These are phyloP conservation scores for Drosophila ananassae DNA, from an alignment of 1,140 invertebrate species.

Conservation along the genomic window DNA sequence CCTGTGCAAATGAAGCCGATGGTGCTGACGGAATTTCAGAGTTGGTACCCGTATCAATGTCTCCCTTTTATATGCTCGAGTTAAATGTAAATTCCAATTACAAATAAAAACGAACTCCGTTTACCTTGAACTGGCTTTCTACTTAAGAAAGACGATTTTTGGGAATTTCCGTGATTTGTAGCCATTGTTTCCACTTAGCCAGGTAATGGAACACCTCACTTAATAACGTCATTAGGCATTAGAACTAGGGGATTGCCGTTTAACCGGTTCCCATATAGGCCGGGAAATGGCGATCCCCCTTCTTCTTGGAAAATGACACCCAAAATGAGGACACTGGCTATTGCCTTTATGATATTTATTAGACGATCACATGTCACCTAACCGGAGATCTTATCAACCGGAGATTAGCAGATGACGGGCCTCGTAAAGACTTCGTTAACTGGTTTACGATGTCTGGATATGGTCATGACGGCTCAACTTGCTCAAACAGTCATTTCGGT, in stretches of 20 bases:
- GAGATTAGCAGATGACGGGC: slow-evolving; percentile 26
- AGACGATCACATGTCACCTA: slow-evolving; percentile 32
- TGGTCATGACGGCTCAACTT: slow-evolving; percentile 23
- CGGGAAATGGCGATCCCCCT: slow-evolving; percentile 23
- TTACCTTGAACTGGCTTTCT: slow-evolving; percentile 27
- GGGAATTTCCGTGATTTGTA: slow-evolving; percentile 41
- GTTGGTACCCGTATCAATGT: slow-evolving; percentile 2
- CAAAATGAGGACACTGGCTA: slow-evolving; percentile 11
- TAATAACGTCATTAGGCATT: slow-evolving; percentile 36
- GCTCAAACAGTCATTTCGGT: slow-evolving; percentile 12
- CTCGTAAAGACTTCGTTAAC: slow-evolving; percentile 58
- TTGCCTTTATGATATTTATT: slow-evolving; percentile 32
- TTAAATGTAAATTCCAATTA: slow-evolving; percentile 6
- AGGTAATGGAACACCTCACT: slow-evolving; percentile 13
- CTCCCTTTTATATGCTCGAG: slow-evolving; percentile 13
- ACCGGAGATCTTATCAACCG: slow-evolving; percentile 20
- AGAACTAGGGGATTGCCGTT: slow-evolving; percentile 22
- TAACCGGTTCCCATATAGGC: slow-evolving; percentile 37
- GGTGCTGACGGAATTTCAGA: slow-evolving; percentile 7
- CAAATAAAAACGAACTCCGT: slow-evolving; percentile 26
- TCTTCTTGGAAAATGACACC: slow-evolving; percentile 19
- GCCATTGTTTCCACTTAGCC: slow-evolving; percentile 1
- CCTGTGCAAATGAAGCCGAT: slow-evolving; percentile 51
- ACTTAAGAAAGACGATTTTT: slow-evolving; percentile 19
- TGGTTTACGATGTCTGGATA: slow-evolving; percentile 53